phyloP scores from a whole-genome alignment of 2,888 invertebrate species.

The Agrochola circellaris region DNA sequence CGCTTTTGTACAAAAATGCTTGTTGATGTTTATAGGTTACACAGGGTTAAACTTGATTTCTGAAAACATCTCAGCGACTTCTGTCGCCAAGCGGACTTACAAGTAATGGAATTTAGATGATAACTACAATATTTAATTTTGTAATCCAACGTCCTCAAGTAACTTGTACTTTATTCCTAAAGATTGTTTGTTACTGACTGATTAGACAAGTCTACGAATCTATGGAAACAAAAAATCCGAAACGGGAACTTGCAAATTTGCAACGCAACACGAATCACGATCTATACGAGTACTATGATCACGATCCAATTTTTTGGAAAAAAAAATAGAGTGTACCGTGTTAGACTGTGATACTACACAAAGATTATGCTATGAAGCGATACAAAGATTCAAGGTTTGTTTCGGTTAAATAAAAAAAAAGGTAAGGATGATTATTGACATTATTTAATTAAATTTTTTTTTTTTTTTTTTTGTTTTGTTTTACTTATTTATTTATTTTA shows the following conservation, averaged over 20 bases:
- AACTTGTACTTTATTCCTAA: neutral
- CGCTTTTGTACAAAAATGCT: constrained; percentile 61
- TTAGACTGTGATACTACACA: no score
- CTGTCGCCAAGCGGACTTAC: constrained; percentile 38
- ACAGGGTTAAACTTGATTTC: constrained; percentile 44
- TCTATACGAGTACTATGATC: no score
- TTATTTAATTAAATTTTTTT: no score
- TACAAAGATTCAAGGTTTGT: no score
- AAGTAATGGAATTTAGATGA: constrained; percentile 21
- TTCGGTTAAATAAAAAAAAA: no score
- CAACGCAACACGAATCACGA: constrained; percentile 30
- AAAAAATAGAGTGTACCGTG: no score
- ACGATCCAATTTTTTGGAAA: constrained; percentile 48
- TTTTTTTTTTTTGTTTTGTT: no score
- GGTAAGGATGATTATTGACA: no score
- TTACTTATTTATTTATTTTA: no score
- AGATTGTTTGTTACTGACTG: constrained; percentile 22
- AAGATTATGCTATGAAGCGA: no score
- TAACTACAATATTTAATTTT: constrained; percentile 22
- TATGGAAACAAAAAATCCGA: constrained; percentile 50
- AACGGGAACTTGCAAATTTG: constrained; percentile 38
- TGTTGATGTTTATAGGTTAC: constrained; percentile 66
- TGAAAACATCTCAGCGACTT: constrained; percentile 51
- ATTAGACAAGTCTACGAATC: constrained; percentile 45
- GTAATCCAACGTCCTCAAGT: constrained; percentile 13